Percentiles rank a stretch among this genome's conserved stretches.
phyloP scores from a whole-genome alignment of 2,888 invertebrate genomes.

The Epiblema foenella region DNA sequence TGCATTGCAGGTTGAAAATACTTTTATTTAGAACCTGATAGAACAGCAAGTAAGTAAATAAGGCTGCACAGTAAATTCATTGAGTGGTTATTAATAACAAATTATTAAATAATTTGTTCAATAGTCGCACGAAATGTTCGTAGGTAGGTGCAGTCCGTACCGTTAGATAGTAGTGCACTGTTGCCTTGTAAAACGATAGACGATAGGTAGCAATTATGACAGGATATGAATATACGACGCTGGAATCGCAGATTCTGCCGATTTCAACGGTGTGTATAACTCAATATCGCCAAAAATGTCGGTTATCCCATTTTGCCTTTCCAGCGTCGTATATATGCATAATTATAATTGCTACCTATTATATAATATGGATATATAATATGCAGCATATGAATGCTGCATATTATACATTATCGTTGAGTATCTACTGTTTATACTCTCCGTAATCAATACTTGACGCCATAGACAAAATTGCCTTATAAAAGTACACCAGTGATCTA shows the following conservation, averaged over 20 bases:
- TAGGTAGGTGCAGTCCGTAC: slow-evolving; percentile 1
- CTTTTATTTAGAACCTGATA: not conserved
- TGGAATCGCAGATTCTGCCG: too few relatives aligned
- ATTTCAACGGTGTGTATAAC: too few relatives aligned
- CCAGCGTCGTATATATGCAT: too few relatives aligned
- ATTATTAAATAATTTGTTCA: slow-evolving; percentile 7
- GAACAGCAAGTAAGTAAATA: not conserved
- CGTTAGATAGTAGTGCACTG: slow-evolving; percentile 22
- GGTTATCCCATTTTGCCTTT: too few relatives aligned
- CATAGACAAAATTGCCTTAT: slow-evolving; percentile 61
- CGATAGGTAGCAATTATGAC: slow-evolving; percentile 40
- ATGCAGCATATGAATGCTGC: too few relatives aligned
- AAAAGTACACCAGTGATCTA: slow-evolving; percentile 56
- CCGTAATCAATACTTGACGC: slow-evolving; percentile 42
- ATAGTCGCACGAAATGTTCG: not conserved
- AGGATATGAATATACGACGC: not conserved
- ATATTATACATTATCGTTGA: too few relatives aligned
- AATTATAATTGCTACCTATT: too few relatives aligned
- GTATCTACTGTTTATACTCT: slow-evolving; percentile 23
- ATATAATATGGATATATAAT: too few relatives aligned
- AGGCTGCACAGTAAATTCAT: not conserved
- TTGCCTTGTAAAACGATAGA: slow-evolving; percentile 45
- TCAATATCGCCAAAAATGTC: too few relatives aligned
- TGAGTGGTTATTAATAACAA: not conserved
- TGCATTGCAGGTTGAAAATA: slow-evolving; percentile 20